Evolutionary conservation across 2,888 invertebrate genomes (phyloP).

Genomic region (Cosmopolites sordidus): DNA sequence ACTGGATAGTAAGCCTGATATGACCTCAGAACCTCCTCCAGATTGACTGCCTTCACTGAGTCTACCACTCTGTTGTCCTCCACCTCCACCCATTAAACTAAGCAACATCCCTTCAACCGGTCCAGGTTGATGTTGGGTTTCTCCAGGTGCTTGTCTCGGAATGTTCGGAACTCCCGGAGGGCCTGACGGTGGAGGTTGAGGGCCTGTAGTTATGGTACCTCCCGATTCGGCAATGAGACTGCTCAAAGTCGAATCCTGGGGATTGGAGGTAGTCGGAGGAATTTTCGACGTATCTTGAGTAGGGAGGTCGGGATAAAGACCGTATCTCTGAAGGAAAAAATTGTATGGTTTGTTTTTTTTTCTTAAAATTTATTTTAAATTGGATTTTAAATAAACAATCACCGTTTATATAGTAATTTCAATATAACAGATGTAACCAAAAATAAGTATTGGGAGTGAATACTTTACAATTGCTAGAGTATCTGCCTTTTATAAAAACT

Average conservation of each 20-base stretch:
- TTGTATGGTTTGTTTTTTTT: neutral
- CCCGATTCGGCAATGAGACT: conserved; percentile 20
- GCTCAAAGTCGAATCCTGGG: conserved; percentile 16
- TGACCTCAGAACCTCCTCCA: conserved; percentile 9
- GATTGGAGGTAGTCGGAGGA: neutral
- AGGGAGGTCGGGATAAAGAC: conserved; percentile 34
- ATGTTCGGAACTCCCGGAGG: neutral
- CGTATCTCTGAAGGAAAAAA: conserved; percentile 29
- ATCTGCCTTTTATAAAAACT: too few relatives aligned
- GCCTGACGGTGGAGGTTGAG: conserved; percentile 13
- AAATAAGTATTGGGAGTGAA: too few relatives aligned
- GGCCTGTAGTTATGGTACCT: conserved; percentile 18
- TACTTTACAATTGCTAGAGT: too few relatives aligned
- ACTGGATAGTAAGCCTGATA: conserved; percentile 16
- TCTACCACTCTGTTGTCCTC: conserved; percentile 3
- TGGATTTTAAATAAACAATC: conserved; percentile 19
- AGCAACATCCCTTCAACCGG: conserved; percentile 19
- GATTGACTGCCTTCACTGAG: conserved; percentile 11
- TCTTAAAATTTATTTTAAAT: too few relatives aligned
- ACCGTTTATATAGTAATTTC: too few relatives aligned
- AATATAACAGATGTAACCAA: too few relatives aligned
- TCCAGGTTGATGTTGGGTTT: conserved; percentile 7
- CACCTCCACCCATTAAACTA: conserved; percentile 12
- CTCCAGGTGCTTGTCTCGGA: neutral
- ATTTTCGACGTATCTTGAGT: conserved; percentile 26